Base-by-base conservation (phyloP, 2,113 vertebrate genomes). In the Apeltes quadracus region DNA sequence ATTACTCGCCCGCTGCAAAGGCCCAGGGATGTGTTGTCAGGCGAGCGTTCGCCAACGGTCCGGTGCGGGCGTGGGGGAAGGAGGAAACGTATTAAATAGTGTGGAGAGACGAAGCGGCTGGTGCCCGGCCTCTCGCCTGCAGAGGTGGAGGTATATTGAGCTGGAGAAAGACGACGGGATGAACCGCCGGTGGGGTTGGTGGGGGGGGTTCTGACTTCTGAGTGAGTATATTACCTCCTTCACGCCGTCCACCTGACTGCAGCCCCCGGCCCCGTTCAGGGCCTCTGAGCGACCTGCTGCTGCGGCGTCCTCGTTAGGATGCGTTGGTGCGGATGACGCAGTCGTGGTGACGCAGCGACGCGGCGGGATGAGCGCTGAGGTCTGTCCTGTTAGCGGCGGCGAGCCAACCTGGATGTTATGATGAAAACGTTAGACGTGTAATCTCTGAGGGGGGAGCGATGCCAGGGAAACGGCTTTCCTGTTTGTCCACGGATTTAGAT, bases 381-480 rank as follows among this genome's bases (percentile, higher is more conserved):
- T 85, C 80, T 39, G 78, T 87, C 84, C 80, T 58, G 43, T 82
- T 83, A 72, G 66, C 72, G 83, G 81, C 66, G 12, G 69, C 63
- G 25, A 69, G 85, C 91, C 88, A 88, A 81, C 79, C 88, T 86
- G 91, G 88, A 88, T 84, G 85, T 79, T 77, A 48, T 36, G 81
- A 85, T 84, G 82, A 87, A 87, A 88, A 86, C 67, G 82, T 79
- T 76, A 86, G 88, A 84, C 86, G 34, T 82, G 88, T 90, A 90
- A 92, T 92, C 90, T 91, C 75, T 56, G 67, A 72, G 75, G 76
- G 11, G 48, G 12, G 69, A 46, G 22, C 3, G 20, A 13, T 87
- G 91, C 91, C 91, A 92, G 87, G 41, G 67, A 86, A 88, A 70
- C 69, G 32, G 88, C 82, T 92, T 91, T 90, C 62, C 86, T 72